Percentiles rank a stretch among this genome's conserved stretches.
These are phyloP conservation scores for Microcebus jonahi DNA, from an alignment of 2,113 vertebrate species.

Conservation along the genomic window DNA sequence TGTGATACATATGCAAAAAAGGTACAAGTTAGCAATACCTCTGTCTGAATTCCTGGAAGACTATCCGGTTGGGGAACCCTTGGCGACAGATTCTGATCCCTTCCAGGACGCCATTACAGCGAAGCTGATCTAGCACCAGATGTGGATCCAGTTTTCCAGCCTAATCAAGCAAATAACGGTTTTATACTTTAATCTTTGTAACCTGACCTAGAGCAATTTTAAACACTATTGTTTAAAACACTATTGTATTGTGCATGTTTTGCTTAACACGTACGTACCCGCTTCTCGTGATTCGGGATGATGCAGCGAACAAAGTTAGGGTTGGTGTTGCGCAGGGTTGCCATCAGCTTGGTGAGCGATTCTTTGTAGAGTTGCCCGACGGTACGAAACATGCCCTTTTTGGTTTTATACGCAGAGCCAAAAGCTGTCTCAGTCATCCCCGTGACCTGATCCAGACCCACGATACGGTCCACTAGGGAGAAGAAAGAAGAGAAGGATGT, in stretches of 20 bases:
- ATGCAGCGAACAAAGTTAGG: conserved; percentile 99
- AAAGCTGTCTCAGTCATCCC: conserved; percentile 98
- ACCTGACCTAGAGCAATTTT: accelerated
- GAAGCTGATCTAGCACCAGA: conserved; percentile 96
- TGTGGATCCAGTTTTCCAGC: conserved; percentile 98
- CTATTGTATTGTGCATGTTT: accelerated
- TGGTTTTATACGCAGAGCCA: conserved; percentile 96
- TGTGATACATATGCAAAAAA: not conserved
- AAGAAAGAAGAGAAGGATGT: conserved; percentile 37
- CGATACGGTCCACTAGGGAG: conserved; percentile 95
- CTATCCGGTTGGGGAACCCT: conserved; percentile 98
- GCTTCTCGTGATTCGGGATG: conserved; percentile 99
- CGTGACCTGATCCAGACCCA: conserved; percentile 97
- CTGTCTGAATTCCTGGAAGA: conserved; percentile 99
- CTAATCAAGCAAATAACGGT: conserved; percentile 79
- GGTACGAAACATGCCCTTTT: conserved; percentile 98
- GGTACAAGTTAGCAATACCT: conserved; percentile 85
- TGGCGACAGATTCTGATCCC: conserved; percentile 98
- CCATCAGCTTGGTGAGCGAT: conserved; percentile 97
- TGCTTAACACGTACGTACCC: conserved; percentile 85
- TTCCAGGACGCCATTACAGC: conserved; percentile 97
- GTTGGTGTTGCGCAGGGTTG: conserved; percentile 97
- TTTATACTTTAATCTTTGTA: not conserved
- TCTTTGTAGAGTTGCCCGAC: conserved; percentile 99
- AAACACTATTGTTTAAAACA: no score